Conservation (phyloP, 1,140 invertebrate genomes). For the Hirudo medicinalis region DNA sequence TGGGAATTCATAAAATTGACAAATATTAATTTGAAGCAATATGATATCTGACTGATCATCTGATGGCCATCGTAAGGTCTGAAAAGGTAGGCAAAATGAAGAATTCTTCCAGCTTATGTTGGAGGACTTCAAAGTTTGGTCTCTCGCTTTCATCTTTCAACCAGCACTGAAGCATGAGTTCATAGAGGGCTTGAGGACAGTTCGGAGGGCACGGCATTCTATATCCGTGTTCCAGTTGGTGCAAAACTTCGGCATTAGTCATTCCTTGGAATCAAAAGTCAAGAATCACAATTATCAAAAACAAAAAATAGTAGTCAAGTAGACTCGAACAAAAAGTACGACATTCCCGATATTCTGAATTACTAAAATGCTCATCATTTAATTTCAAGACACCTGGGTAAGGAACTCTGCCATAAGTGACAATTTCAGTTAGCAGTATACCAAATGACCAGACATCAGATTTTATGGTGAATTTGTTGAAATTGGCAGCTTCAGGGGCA, state of each 20-base stretch:
- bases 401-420: slow-evolving; percentile 92
- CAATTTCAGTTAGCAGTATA: slow-evolving; percentile 92
- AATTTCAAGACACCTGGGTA: slow-evolving; percentile 57
- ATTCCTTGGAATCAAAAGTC: slow-evolving; percentile 56
- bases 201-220: slow-evolving; percentile 88
- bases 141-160: slow-evolving; percentile 93
- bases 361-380: not conserved
- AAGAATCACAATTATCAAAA: slow-evolving; percentile 20
- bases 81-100: slow-evolving; percentile 8
- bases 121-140: slow-evolving; percentile 95
- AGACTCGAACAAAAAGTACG: not conserved
- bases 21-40: no score
- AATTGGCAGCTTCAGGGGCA: slow-evolving; percentile 92
- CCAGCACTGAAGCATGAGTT: slow-evolving; percentile 99
- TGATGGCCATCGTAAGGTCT: slow-evolving; percentile 12
- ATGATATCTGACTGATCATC: not conserved
- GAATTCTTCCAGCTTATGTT: slow-evolving; percentile 93
- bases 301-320: not conserved
- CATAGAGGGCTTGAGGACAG: slow-evolving; percentile 83
- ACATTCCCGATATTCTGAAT: not conserved
- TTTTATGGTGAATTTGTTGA: slow-evolving; percentile 98
- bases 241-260: slow-evolving; percentile 96
- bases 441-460: slow-evolving; percentile 99
- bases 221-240: slow-evolving; percentile 97
- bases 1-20: no score